Base-by-base conservation (phyloP, 1,140 invertebrate genomes). In the Melitaea cinxia region DNA sequence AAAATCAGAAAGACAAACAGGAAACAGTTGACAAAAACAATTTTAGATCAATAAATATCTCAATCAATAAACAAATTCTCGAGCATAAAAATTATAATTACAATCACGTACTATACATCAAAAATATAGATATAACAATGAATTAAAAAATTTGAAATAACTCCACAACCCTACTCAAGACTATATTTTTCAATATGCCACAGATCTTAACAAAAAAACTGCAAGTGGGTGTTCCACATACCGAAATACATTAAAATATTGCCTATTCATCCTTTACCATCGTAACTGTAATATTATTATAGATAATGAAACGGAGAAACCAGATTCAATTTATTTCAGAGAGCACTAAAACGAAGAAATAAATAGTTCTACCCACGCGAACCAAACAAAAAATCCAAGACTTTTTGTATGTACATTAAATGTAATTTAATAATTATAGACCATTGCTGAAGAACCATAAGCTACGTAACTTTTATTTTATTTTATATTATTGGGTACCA, bases 221-320 rank as follows among this genome's bases (percentile, higher is more conserved):
- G 7, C 37, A 42, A 42, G 1, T 19, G 14, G 15, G 14, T 42
- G n/a, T 5, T 37, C 35, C n/a, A 37, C 12, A 37, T 37, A 4
- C 14, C 37, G 17, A 42, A 17, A 9, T 17, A 37, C 14, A 42
- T 42, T 9, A 42, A 42, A 62, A 65, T 52, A 50, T 19, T 52
- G 26, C 26, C 50, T 10, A 52, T 52, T 52, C 26, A 52, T 52
- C 6, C 50, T 17, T 53, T 23, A 14, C 30, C n/a, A 37, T 39
- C 17, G 33, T 55, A 39, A 55, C 53, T 24, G 30, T 55, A 37
- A 37, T 9, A 17, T 17, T 42, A 42, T 15, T 42, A 9, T 19
- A 42, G 37, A 55, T 19, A 54, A 37, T 54, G 17, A 37, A 17
- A 42, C 14, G 53, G 53, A 23, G 15, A 55, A 55, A 7, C 33